Percentiles rank a stretch among this genome's conserved stretches.
These are phyloP conservation scores for Mormyrus iriodes DNA, from an alignment of 2,113 vertebrate genomes.

Conservation along the genomic window DNA sequence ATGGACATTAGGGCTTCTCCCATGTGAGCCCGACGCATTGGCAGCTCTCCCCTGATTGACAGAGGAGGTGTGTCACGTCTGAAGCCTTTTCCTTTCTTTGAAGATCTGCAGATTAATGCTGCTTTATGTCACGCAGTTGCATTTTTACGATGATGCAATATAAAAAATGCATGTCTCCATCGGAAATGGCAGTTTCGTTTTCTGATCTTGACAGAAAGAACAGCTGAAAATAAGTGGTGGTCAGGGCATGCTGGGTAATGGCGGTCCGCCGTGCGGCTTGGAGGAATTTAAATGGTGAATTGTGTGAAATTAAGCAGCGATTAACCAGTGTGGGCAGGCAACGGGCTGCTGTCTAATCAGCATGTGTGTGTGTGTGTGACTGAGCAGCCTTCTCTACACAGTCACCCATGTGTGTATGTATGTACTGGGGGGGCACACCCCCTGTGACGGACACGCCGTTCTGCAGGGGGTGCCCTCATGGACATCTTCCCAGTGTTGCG, in stretches of 20 bases:
- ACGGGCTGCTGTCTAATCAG: constrained; percentile 53
- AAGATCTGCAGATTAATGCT: neutral
- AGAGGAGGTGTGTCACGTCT: neutral
- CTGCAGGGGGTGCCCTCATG: neutral
- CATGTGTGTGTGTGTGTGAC: neutral
- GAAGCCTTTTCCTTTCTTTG: neutral
- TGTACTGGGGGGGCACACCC: neutral
- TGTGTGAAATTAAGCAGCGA: constrained; percentile 54
- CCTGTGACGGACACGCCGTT: neutral
- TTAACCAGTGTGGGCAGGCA: constrained; percentile 45
- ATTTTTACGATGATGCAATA: neutral
- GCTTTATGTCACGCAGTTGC: neutral
- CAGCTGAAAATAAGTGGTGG: constrained; percentile 35
- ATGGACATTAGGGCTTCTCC: constrained; percentile 19
- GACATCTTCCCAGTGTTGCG: neutral
- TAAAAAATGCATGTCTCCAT: neutral
- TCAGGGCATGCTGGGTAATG: constrained; percentile 38
- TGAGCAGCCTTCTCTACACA: neutral
- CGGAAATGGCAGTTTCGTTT: neutral
- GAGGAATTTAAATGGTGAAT: constrained; percentile 54
- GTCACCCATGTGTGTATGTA: neutral
- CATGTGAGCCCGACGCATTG: neutral
- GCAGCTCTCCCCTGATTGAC: neutral
- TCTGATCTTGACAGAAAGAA: constrained; percentile 28
- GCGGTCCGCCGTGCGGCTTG: constrained; percentile 47